Conservation (phyloP, 2,888 invertebrate species). For the Chrysodeixis includens region DNA sequence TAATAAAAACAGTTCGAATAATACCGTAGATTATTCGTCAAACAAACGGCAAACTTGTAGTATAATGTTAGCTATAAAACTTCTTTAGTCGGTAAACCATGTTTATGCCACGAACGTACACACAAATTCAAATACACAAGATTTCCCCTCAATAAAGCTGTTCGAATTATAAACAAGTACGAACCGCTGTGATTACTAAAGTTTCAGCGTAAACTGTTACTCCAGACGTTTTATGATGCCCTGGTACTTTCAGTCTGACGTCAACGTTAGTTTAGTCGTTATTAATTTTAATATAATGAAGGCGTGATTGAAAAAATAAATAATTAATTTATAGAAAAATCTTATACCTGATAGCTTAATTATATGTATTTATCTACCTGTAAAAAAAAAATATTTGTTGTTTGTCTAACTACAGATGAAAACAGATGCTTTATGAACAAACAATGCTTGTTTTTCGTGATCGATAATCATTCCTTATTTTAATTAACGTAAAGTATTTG, state of each 20-base stretch:
- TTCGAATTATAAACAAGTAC: conserved; percentile 4
- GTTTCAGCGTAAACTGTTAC: not conserved
- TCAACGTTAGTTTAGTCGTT: not conserved
- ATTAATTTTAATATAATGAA: not conserved
- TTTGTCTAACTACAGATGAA: too few relatives aligned
- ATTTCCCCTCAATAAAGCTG: conserved; percentile 2
- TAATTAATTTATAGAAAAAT: too few relatives aligned
- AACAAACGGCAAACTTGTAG: not conserved
- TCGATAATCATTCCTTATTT: too few relatives aligned
- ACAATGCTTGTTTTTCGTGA: too few relatives aligned
- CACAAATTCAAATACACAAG: conserved; percentile 1
- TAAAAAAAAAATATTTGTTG: too few relatives aligned
- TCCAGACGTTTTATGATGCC: conserved; percentile 4
- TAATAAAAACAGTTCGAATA: too few relatives aligned
- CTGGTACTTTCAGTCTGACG: not conserved
- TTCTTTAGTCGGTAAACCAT: conserved; percentile 2
- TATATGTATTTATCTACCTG: too few relatives aligned
- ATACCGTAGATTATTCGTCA: not conserved
- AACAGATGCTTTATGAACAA: too few relatives aligned
- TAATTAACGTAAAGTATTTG: too few relatives aligned
- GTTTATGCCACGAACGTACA: not conserved
- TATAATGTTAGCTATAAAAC: not conserved
- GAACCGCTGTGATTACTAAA: conserved; percentile 2
- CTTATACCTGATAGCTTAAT: too few relatives aligned
- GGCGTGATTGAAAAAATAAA: too few relatives aligned